Evolutionary conservation across 1,140 invertebrate genomes (phyloP).

Genomic region (Drosophila takahashii): DNA sequence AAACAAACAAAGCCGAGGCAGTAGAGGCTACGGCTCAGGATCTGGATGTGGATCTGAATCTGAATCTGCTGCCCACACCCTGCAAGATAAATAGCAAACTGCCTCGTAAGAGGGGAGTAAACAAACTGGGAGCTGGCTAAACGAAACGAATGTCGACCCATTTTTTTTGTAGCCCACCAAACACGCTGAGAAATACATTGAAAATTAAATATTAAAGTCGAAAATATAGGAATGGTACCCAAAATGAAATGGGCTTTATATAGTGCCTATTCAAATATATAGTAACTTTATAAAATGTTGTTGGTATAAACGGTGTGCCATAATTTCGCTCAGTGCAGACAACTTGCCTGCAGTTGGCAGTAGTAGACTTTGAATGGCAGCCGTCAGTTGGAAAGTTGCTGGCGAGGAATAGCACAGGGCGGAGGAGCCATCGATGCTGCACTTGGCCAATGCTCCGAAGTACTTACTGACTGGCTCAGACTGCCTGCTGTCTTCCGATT

Average conservation of each 20-base stretch:
- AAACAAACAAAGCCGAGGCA: conserved; percentile 64
- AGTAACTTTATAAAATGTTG: neutral
- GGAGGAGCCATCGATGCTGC: conserved; percentile 51
- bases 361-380: conserved; percentile 58
- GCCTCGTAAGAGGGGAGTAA: conserved; percentile 43
- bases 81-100: conserved; percentile 43
- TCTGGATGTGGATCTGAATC: conserved; percentile 17
- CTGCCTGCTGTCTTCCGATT: conserved; percentile 12
- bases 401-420: conserved; percentile 14
- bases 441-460: conserved; percentile 53
- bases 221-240: neutral
- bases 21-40: conserved; percentile 1
- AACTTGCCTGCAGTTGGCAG: conserved; percentile 64
- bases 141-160: conserved; percentile 33
- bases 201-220: neutral
- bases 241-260: neutral
- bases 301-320: too few relatives aligned
- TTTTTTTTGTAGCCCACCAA: conserved; percentile 18
- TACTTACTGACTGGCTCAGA: conserved; percentile 38
- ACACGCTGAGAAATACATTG: conserved; percentile 9
- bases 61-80: conserved; percentile 22
- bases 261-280: too few relatives aligned
- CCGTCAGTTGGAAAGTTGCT: conserved; percentile 31
- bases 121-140: conserved; percentile 43
- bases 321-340: conserved; percentile 30